Base-by-base conservation (phyloP, 2,113 vertebrate species). In the Thamnophis sirtalis region DNA sequence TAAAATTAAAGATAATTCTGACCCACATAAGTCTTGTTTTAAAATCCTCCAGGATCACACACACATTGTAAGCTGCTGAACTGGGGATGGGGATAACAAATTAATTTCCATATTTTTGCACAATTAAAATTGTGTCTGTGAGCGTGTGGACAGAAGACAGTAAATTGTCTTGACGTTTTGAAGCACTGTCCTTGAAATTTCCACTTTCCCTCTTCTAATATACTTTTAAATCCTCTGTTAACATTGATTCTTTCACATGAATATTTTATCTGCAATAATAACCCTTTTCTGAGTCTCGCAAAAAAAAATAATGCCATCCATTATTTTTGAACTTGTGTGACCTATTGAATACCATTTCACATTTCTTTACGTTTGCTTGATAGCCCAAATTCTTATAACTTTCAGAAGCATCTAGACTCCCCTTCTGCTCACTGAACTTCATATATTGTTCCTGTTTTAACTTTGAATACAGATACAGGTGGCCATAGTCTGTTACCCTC, bases 391-490 rank as follows among this genome's bases (percentile, higher is more conserved):
- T 56, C 90, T 89, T 48, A 55, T 13, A 22, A 0, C 1, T 0
- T 1, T 51, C 17, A 49, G 22, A 43, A 50, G 19, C 50, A 21
- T 53, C 90, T 48, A 88, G 88, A 85, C 93, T 51, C 26, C 7
- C 84, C 2, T 7, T 2, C 68, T 92, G 91, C 89, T 92, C 93
- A 93, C 91, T 89, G 94, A 91, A 93, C 93, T 96, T 95, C 94
- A n/a, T 53, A 92, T 94, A 92, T 94, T 94, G 86, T 93, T 96
- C 93, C 93, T 94, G 50, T 91, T 94, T 96, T 91, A 97, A 93
- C 49, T 92, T 89, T 92, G 89, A 96, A 95, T 93, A 94, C 22
- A 56, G 93, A 73, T 90, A 49, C 5, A 91, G 26, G 3, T 80
- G 95, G 89, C 95, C 92, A 94, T 88, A 96, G 89, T 94, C 85